A percentile compares a stretch with the other conserved stretches of the same genome.
These are phyloP conservation scores for Ochotona curzoniae DNA, from an alignment of 2,113 vertebrate genomes.

Conservation along the genomic window DNA sequence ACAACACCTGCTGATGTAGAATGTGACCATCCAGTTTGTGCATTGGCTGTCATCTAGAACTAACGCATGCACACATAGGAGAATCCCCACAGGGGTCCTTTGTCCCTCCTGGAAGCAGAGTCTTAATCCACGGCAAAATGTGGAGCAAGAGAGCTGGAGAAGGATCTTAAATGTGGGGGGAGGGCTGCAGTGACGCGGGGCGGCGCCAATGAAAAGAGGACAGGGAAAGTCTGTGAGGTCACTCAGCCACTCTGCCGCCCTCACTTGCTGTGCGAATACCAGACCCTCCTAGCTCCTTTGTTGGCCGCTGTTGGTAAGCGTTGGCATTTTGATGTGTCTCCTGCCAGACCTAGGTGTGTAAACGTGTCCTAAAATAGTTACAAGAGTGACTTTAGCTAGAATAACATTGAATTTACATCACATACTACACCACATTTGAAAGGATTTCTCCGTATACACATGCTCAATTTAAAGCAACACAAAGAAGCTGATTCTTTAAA, in stretches of 20 bases:
- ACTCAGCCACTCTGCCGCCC: neutral
- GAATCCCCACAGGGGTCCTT: neutral
- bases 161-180: neutral
- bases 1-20: neutral
- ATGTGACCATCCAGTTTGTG: neutral
- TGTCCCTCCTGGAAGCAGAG: neutral
- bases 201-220: neutral
- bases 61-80: neutral
- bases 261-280: neutral
- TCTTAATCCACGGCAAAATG: neutral
- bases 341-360: constrained; percentile 13
- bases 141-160: neutral
- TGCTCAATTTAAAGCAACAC: constrained; percentile 23
- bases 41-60: constrained; percentile 28
- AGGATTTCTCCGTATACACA: neutral
- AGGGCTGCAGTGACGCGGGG: neutral
- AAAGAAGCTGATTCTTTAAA: neutral
- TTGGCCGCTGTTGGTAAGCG: neutral
- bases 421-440: neutral
- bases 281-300: neutral
- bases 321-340: constrained; percentile 26
- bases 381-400: neutral
- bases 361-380: neutral
- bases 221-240: neutral
- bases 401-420: constrained; percentile 22